phyloP scores from a whole-genome alignment of 2,888 invertebrate genomes.

The Lamellibrachia columna region DNA sequence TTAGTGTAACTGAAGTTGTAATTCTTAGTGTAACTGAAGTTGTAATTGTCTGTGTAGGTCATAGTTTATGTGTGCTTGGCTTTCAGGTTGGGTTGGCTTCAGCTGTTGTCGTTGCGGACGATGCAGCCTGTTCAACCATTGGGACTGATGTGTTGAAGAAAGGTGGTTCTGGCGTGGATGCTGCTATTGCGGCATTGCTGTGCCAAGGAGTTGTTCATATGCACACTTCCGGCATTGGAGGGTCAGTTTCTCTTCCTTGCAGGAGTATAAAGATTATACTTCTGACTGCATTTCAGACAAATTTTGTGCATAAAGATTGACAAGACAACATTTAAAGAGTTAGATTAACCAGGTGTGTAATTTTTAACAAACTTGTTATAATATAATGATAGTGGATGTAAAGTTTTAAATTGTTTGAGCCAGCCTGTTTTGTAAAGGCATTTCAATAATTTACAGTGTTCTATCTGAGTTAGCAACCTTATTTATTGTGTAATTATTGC shows the following conservation, averaged over 20 bases:
- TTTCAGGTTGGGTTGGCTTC: background rate
- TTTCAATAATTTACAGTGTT: too few species aligned
- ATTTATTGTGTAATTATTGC: too few species aligned
- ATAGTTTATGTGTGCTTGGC: background rate
- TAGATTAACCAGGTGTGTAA: too few species aligned
- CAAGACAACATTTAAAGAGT: too few species aligned
- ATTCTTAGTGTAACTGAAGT: background rate
- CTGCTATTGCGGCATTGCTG: slow-evolving; percentile 77
- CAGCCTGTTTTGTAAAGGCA: too few species aligned
- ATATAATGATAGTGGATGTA: too few species aligned
- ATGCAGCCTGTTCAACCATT: slow-evolving; percentile 76
- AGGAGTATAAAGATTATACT: too few species aligned
- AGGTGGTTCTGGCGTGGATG: slow-evolving; percentile 82
- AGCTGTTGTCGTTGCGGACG: slow-evolving; percentile 66
- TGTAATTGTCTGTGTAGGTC: background rate
- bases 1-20: background rate
- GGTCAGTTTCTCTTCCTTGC: slow-evolving; percentile 63
- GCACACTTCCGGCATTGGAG: slow-evolving; percentile 80
- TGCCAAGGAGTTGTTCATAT: slow-evolving; percentile 80
- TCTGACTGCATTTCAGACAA: too few species aligned
- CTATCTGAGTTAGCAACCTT: too few species aligned
- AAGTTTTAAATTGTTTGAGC: too few species aligned
- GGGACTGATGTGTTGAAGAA: slow-evolving; percentile 76
- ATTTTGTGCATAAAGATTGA: too few species aligned
- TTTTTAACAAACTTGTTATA: too few species aligned